phyloP scores from a whole-genome alignment of 2,888 invertebrate genomes.

The Escarpia spicata region DNA sequence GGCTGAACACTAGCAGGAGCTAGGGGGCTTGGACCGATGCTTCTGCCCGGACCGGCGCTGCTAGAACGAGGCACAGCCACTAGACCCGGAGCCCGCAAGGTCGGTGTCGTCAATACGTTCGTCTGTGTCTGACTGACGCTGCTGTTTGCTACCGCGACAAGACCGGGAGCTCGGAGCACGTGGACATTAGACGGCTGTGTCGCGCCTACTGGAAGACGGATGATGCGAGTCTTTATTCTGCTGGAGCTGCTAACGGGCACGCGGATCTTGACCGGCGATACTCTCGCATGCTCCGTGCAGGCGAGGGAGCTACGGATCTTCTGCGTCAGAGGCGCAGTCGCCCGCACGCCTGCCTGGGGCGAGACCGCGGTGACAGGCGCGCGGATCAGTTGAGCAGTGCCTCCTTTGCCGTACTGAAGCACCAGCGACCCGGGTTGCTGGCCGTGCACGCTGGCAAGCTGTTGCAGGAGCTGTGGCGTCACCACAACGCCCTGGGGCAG shows the following conservation, averaged over 20 bases:
- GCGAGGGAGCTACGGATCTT: not conserved
- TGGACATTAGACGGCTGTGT: not conserved
- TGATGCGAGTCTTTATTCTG: not conserved
- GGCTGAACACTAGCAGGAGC: not conserved
- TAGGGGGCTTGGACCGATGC: not conserved
- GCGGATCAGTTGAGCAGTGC: not conserved
- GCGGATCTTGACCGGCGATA: not conserved
- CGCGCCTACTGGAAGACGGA: not conserved
- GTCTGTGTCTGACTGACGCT: not conserved
- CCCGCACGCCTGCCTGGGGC: not conserved
- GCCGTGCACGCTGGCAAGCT: not conserved
- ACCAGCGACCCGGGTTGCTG: not conserved
- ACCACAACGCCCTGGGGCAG: not conserved
- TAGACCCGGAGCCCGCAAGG: not conserved
- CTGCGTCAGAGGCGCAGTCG: not conserved
- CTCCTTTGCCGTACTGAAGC: not conserved
- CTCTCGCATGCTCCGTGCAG: too few relatives aligned
- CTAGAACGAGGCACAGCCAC: not conserved
- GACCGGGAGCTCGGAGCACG: not conserved
- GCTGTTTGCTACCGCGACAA: not conserved
- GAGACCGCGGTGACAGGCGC: not conserved
- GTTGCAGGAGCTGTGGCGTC: constrained; percentile 4
- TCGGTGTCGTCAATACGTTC: not conserved
- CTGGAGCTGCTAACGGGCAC: not conserved
- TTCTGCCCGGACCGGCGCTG: not conserved